Base-by-base conservation (phyloP, 2,797 vertebrate species). In the Sebastes oblongus region DNA sequence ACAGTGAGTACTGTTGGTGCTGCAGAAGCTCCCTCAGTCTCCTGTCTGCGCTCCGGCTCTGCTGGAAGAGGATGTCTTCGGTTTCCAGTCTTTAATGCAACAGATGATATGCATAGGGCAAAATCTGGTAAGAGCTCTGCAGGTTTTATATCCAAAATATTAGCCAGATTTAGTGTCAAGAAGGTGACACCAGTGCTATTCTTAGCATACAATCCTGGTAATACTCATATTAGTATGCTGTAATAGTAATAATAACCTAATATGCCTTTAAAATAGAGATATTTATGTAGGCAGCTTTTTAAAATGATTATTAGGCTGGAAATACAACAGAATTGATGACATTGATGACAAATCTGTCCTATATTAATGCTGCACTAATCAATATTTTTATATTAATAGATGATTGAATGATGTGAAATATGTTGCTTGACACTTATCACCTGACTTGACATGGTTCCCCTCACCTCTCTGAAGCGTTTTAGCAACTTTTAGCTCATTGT, bases 81-180 rank as follows among this genome's bases (percentile, higher is more conserved):
- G 14, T 16, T 24, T 4, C 6, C 1, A 29, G 18, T 27, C 56
- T 52, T 9, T 9, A 12, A 22, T 55, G 27, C 39, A 79, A 24
- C 20, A 55, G 22, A n/a, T 9, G 4, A 16, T 4, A 16, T 39
- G 46, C 50, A 50, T n/a, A 59, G 74, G 70, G 5, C 8, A 6
- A 20, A 13, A 18, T 29, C 60, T 52, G 89, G 86, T 88, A 87
- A 87, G 67, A 25, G 12, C 52, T 62, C 13, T 25, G 2, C 24
- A 14, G 16, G 4, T 50, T 1, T 32, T 67, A 16, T 11, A 52
- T 25, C 8, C 8, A 16, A 39, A 60, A 8, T 10, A 58, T 27
- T 24, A 4, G 5, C 0, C 36, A 10, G 29, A 20, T 3, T 5
- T 18, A 55, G n/a, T 54, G 32, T 54, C 9, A 1, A 20, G 25